Evolutionary conservation across 2,797 vertebrate genomes (phyloP), one percentile per base, ranked within the genome.

Genomic region (Parauchenoglanis punctatus): DNA sequence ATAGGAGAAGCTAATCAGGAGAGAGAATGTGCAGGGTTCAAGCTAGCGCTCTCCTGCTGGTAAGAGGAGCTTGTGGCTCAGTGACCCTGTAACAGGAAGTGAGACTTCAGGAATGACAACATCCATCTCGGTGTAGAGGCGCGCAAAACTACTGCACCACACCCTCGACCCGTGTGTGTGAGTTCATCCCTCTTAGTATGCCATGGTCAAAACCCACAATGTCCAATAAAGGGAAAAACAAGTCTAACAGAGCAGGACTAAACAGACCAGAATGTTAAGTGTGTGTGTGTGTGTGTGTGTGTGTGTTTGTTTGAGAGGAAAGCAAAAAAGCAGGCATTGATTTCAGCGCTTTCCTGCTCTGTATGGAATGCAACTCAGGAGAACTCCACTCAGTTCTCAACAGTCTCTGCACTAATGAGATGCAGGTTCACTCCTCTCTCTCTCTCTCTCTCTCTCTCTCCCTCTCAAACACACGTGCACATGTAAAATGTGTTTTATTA

Each of bases 371-470:
- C 70, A 63, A 49, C 84, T 85, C 88, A 87, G 35, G 59, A 85
- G 54, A 86, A 86, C 77, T 35, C 18, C 4, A 82, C 78, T 83
- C 58, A 35, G 40, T 44, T 70, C 88, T 75, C 85, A 20, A 31
- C 31, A 82, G 63, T 89, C 67, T 89, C 54, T 72, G 23, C 40
- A 75, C 72, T 87, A 84, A 87, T 84, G 73, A 84, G 81, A 82
- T 2, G 46, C 82, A 87, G 78, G 78, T 93, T 91, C 93, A 91
- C 44, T 87, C 86, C 93, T 94, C 94, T 93, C 63, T 63, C 67
- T 44, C 7, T 70, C 67, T 46, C 40, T 23, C 8, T 73, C 18
- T 72, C 20, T 44, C 40, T 93, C 94, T 94, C 94, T 93, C 92
- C 35, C 54, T 65, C 81, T 31, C 80, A 75, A 58, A 70, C 58